These are phyloP conservation scores for Heliopora coerulea DNA, from an alignment of 92 coral and sea anemone genomes.

Conservation along the genomic window DNA sequence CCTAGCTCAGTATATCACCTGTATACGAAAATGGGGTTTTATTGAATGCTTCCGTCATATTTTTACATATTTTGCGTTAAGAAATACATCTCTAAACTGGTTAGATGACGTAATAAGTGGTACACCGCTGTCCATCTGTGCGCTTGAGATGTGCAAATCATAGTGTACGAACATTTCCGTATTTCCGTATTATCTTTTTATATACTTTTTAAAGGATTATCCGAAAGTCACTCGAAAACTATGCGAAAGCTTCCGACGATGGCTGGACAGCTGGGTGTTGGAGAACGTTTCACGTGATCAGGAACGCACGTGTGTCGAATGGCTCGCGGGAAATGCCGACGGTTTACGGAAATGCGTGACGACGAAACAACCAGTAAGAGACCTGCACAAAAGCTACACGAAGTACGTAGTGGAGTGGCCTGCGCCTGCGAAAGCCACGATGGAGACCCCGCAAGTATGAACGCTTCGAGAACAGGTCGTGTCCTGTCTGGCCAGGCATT, in stretches of 20 bases:
- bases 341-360: conserved; percentile 87
- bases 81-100: no score
- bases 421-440: conserved; percentile 35
- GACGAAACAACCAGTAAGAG: conserved; percentile 60
- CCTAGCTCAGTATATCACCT: no score
- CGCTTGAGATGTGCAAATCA: no score
- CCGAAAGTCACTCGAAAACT: conserved; percentile 74
- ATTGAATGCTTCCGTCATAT: no score
- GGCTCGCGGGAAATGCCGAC: conserved; percentile 90
- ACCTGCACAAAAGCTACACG: conserved; percentile 63
- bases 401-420: conserved; percentile 86
- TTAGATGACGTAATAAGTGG: no score
- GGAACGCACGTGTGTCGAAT: conserved; percentile 70
- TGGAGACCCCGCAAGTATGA: conserved; percentile 19
- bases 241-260: conserved; percentile 74
- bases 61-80: no score
- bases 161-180: no score
- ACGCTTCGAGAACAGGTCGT: no score
- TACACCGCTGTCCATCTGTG: no score
- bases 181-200: no score
- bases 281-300: conserved; percentile 76
- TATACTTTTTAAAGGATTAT: conserved; percentile 66
- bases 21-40: no score
- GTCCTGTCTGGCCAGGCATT: no score
- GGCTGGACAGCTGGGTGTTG: conserved; percentile 79